Conservation (phyloP, 2,797 vertebrate species). For the Poeciliopsis turneri region DNA sequence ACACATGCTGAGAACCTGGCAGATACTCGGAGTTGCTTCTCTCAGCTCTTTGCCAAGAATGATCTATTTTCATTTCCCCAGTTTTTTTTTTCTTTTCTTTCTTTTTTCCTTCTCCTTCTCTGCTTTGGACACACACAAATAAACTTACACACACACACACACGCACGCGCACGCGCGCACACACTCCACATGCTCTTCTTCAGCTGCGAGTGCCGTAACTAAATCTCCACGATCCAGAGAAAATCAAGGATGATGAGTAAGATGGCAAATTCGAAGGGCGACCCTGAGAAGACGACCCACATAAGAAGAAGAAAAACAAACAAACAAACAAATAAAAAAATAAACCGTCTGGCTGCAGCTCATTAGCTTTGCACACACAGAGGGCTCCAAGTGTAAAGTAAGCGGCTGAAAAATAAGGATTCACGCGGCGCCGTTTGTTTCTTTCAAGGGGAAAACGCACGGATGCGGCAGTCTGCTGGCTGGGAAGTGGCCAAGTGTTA, state of each 20-base stretch:
- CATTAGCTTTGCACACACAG: not conserved
- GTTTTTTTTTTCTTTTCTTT: not conserved
- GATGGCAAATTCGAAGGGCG: constrained; percentile 47
- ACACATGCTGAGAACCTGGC: constrained; percentile 63
- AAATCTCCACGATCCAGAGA: constrained; percentile 43
- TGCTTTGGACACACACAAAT: not conserved
- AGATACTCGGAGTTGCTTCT: constrained; percentile 46
- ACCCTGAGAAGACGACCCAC: constrained; percentile 14
- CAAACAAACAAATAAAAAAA: not conserved
- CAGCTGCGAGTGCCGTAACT: constrained; percentile 26
- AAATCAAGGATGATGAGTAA: constrained; percentile 54
- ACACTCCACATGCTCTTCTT: not conserved
- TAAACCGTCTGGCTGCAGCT: constrained; percentile 2
- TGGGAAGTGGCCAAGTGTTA: constrained; percentile 10
- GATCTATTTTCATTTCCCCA: constrained; percentile 65
- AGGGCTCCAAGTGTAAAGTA: constrained; percentile 1
- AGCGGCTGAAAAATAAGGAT: constrained; percentile 12
- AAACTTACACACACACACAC: constrained; percentile 1
- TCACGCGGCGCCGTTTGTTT: no score
- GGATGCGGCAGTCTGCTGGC: constrained; percentile 10
- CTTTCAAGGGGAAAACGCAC: not conserved
- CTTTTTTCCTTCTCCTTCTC: not conserved
- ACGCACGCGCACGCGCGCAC: not conserved
- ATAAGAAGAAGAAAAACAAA: constrained; percentile 16
- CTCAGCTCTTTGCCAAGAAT: constrained; percentile 64